Evolutionary conservation across 2,113 vertebrate genomes (phyloP).

Genomic region (Hassar affinis): DNA sequence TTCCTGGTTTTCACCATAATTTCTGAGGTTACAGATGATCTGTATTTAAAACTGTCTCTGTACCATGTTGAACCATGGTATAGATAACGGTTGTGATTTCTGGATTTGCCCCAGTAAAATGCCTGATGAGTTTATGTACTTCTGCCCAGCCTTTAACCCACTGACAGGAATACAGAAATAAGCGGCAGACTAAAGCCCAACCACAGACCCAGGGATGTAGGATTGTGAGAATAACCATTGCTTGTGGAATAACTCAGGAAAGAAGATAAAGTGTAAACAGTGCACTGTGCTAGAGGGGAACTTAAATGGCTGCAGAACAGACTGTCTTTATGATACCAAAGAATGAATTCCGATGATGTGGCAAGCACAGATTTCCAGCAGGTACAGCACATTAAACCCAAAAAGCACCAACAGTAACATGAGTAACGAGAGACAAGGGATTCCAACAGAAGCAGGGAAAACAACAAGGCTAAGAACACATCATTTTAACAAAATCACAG

Average conservation of each 20-base stretch:
- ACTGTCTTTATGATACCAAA: neutral
- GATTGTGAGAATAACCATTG: slow-evolving; percentile 4
- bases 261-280: neutral
- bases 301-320: neutral
- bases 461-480: neutral
- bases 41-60: neutral
- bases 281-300: neutral
- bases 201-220: neutral
- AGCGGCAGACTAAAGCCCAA: neutral
- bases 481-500: neutral
- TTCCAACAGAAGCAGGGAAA: neutral
- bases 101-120: neutral
- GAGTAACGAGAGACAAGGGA: neutral
- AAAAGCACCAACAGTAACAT: neutral
- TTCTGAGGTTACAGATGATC: neutral
- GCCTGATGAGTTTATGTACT: neutral
- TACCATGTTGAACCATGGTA: neutral
- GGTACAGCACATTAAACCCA: neutral
- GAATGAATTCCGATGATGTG: neutral
- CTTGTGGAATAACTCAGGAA: neutral
- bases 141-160: neutral
- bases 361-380: neutral
- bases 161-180: neutral
- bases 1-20: neutral
- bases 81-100: neutral